phyloP scores from a whole-genome alignment of 2,113 vertebrate species.

The Apodemus speciosus region DNA sequence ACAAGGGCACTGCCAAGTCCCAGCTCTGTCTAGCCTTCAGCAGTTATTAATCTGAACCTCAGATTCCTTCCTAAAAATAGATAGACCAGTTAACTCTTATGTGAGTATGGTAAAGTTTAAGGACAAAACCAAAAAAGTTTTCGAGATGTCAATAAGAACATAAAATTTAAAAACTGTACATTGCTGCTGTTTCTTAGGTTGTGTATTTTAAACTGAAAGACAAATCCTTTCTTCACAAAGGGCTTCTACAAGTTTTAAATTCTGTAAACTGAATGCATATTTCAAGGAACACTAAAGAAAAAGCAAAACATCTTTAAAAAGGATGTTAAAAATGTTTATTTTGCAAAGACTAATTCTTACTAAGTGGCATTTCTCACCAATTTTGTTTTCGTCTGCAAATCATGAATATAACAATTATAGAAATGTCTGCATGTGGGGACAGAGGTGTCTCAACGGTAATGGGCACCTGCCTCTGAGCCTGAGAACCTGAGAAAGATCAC shows the following conservation, averaged over 20 bases:
- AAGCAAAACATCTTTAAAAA: slow-evolving; percentile 38
- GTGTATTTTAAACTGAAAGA: not conserved
- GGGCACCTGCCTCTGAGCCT: too few species aligned
- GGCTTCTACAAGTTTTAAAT: slow-evolving; percentile 21
- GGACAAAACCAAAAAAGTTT: not conserved
- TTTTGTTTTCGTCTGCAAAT: slow-evolving; percentile 48
- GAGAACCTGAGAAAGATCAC: not conserved
- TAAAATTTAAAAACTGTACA: not conserved
- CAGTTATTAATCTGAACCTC: not conserved
- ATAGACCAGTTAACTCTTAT: not conserved
- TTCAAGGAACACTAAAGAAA: not conserved
- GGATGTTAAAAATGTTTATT: not conserved
- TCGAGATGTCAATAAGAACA: not conserved
- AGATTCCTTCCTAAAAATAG: slow-evolving; percentile 37
- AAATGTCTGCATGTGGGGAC: not conserved
- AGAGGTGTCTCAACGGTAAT: not conserved
- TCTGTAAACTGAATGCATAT: slow-evolving; percentile 5
- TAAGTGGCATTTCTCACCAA: not conserved
- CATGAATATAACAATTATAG: slow-evolving; percentile 5
- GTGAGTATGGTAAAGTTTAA: not conserved
- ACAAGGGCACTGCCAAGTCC: not conserved
- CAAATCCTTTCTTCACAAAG: not conserved
- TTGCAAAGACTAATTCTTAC: slow-evolving; percentile 51
- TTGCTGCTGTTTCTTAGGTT: not conserved
- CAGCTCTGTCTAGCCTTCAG: slow-evolving; percentile 11